Percentiles rank a stretch among this genome's conserved stretches.
Evolutionary conservation across 2,888 invertebrate species (phyloP).

Genomic region (Monochamus alternatus): DNA sequence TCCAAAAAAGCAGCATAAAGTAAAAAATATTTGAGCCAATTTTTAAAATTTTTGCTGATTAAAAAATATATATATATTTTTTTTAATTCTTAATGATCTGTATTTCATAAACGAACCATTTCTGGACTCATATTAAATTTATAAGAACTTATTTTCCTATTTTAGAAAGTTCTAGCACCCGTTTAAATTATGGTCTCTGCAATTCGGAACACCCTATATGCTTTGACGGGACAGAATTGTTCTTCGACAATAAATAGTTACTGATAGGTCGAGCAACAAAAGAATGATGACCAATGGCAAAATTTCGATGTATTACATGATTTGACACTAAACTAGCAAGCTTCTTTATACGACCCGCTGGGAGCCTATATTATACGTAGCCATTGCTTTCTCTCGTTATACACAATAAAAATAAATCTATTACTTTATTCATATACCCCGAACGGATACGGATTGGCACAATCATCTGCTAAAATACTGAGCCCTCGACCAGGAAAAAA

Average conservation of each 20-base stretch:
- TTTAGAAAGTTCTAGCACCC: too few relatives aligned
- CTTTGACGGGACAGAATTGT: neutral
- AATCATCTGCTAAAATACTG: constrained; percentile 32
- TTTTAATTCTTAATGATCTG: too few relatives aligned
- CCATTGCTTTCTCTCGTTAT: constrained; percentile 50
- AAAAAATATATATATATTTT: too few relatives aligned
- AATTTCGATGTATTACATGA: constrained; percentile 68
- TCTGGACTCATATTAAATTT: too few relatives aligned
- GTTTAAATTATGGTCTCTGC: too few relatives aligned
- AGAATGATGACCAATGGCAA: constrained; percentile 53
- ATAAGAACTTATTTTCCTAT: too few relatives aligned
- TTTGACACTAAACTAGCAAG: constrained; percentile 66
- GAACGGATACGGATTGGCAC: constrained; percentile 43
- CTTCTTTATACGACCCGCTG: constrained; percentile 53
- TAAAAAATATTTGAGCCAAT: too few relatives aligned
- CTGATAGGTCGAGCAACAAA: constrained; percentile 10
- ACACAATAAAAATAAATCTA: constrained; percentile 23
- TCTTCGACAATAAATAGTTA: constrained; percentile 21
- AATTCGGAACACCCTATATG: too few relatives aligned
- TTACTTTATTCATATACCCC: constrained; percentile 34
- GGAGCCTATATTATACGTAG: constrained; percentile 48
- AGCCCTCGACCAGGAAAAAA: neutral
- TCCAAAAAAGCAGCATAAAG: too few relatives aligned
- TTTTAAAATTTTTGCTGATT: too few relatives aligned
- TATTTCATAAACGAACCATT: too few relatives aligned